Base-by-base conservation (phyloP, 2,113 vertebrate genomes). In the Toxotes jaculatrix region DNA sequence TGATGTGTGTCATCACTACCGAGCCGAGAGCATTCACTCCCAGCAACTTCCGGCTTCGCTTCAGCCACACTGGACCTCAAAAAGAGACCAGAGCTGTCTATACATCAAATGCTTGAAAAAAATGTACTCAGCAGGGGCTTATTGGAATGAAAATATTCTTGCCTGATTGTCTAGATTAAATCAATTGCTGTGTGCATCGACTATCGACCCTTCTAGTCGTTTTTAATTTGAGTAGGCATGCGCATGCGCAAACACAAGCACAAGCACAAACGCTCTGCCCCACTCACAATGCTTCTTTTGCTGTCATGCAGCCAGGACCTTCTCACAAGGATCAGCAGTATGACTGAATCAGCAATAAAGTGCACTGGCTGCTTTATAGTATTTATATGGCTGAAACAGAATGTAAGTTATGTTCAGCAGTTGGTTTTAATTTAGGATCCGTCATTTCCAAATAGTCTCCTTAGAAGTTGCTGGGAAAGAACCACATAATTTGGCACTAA, bases 21-120 rank as follows among this genome's bases (percentile, higher is more conserved):
- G 36, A 12, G 53, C 7, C 10, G n/a, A 91, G 88, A 93, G 57
- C 7, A 34, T 8, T 63, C 61, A 0, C 78, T 49, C 17, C 6
- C 6, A 1, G 1, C 5, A 0, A 89, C 88, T 89, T 91, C 92
- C 92, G 89, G 78, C 16, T 91, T 89, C 14, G 80, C 6, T 43
- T 63, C 2, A 10, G 16, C 11, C n/a, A 8, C 57, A 0, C 23
- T 1, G 11, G 2, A 21, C 1, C 1, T 16, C 1, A 36, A 40
- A 14, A 77, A 74, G 31, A 38, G 12, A 1, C 1, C n/a, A 27
- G 0, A 17, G 3, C 2, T 6, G 0, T n/a, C 34, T 27, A 27
- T 27, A 27, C 27, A 51, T 38, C 53, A n/a, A 34, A 45, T 36
- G 0, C 5, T 5, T 7, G 4, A 45, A 21, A 51, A 8, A 32